Conservation (phyloP, 2,113 vertebrate genomes). For the Anolis sagrei region DNA sequence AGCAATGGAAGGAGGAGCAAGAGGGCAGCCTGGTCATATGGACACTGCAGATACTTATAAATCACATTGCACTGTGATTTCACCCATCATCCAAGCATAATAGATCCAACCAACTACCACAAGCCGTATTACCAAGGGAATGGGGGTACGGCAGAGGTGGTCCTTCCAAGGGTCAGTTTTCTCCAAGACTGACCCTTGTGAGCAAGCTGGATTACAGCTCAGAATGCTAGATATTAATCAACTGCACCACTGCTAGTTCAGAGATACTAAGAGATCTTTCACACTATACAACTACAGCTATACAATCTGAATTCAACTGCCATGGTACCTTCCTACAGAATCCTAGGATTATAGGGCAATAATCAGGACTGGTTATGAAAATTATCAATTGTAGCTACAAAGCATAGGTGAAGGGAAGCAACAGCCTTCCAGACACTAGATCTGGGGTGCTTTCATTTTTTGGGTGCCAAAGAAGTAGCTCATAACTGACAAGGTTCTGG, state of each 20-base stretch:
- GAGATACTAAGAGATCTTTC: neutral
- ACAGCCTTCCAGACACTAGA: neutral
- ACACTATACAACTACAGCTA: too few species aligned
- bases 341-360: too few species aligned
- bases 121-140: neutral
- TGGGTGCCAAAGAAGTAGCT: neutral
- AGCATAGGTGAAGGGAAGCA: neutral
- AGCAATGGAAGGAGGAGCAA: neutral
- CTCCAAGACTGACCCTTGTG: neutral
- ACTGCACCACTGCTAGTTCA: neutral
- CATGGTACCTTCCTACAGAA: too few species aligned
- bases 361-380: too few species aligned
- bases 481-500: neutral
- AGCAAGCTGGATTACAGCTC: neutral
- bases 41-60: neutral
- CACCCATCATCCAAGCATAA: neutral
- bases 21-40: neutral
- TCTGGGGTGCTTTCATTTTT: neutral
- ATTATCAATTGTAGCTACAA: neutral
- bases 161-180: neutral
- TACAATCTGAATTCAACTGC: too few species aligned
- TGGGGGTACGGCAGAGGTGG: too few species aligned
- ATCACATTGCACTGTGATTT: neutral
- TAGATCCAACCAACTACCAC: too few species aligned
- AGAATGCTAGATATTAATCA: neutral